Conservation (phyloP, 92 coral and sea anemone species). For the Pocillopora meandrina region DNA sequence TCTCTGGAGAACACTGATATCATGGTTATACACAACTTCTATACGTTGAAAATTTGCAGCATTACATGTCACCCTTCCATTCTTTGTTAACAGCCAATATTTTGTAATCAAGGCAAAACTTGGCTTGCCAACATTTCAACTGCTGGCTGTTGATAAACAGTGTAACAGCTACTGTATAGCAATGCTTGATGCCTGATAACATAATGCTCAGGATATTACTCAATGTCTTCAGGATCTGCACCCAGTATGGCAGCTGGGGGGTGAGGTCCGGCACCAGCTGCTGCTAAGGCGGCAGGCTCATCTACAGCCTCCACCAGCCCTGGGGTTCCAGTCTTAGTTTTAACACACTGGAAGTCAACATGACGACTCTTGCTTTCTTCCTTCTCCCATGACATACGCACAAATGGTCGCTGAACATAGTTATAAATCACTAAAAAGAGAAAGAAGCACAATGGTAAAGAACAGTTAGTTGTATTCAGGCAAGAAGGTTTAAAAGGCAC, state of each 20-base stretch:
- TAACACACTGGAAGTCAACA: slow-evolving; percentile 99
- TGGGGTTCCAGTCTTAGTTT: slow-evolving; percentile 90
- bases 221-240: slow-evolving; percentile 94
- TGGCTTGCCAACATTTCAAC: too few species aligned
- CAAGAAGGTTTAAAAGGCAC: neutral
- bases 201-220: slow-evolving; percentile 20
- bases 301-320: slow-evolving; percentile 98
- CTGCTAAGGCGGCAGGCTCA: slow-evolving; percentile 98
- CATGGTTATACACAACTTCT: too few species aligned
- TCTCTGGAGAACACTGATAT: too few species aligned
- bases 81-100: neutral
- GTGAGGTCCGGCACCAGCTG: slow-evolving; percentile 92
- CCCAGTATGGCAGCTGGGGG: slow-evolving; percentile 93
- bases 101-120: neutral
- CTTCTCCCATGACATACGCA: slow-evolving; percentile 99
- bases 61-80: neutral
- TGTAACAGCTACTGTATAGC: too few species aligned
- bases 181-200: too few species aligned
- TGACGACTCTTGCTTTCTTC: slow-evolving; percentile 99
- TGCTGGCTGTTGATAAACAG: too few species aligned
- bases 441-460: neutral
- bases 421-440: slow-evolving; percentile 80
- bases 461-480: neutral
- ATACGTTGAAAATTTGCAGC: neutral
- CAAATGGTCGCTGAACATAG: slow-evolving; percentile 98